Base-by-base conservation (phyloP, 2,888 invertebrate species). In the Escarpia spicata region DNA sequence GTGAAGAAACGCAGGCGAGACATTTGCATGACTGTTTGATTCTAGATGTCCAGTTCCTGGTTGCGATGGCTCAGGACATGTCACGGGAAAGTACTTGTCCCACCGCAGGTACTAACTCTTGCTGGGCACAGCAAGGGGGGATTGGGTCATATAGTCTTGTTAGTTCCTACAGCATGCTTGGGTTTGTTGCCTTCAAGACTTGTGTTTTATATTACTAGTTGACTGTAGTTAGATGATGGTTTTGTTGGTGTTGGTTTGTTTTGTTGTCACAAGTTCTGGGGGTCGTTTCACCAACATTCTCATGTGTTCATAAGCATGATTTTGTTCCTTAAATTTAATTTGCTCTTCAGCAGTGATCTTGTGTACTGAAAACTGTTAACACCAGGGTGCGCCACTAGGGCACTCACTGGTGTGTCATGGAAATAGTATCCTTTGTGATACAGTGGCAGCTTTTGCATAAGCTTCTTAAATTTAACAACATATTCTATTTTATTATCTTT, bases 61-160 rank as follows among this genome's bases (percentile, higher is more conserved):
- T 90, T 99, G 99, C 97, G 99, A 99, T 96, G 99, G 99, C 92
- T 98, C 99, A 92, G 99, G 99, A 92, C 99, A 99, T 97, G 98
- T 99, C 94, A 99, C 99, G 91, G 99, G 99, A 93, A 99, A 99
- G 97, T 99, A 99, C 97, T 98, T 99, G 93, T 99, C 99, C 37
- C 99, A 99, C 93, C 95, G 96, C 94, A 96, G 96, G 96, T 96
- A 95, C 44, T 75, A 75, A 75, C 19, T 75, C 75, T 6, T 75
- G 75, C 75, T 75, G n/a, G 75, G 75, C 6, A 52, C 12, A 52
- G 75, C n/a, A 26, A 26, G 75, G 6, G 26, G 75, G 19, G 19
- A 26, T n/a, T 75, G 19, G 75, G 19, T 75, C 26, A 0, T 75
- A 6, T 26, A n/a, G 3, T 52, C 52, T 52, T 52, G 52, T 52